These are phyloP conservation scores for Sceloporus tristichus DNA, from an alignment of 2,113 vertebrate genomes.

Conservation along the genomic window DNA sequence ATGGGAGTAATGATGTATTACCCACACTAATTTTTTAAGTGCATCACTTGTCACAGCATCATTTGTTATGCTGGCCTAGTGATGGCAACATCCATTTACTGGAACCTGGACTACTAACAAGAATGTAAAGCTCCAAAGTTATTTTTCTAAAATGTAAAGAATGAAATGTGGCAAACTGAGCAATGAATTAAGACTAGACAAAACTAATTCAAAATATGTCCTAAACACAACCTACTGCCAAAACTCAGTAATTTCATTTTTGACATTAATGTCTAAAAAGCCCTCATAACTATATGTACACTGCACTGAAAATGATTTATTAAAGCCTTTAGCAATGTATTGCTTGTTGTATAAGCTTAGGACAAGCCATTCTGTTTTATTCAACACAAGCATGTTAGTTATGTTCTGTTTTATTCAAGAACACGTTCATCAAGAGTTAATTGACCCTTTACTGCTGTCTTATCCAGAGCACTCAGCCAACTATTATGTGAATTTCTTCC, in stretches of 20 bases:
- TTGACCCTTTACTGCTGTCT: no score
- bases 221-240: slow-evolving; percentile 1
- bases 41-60: not conserved
- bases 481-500: no score
- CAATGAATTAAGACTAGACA: slow-evolving; percentile 24
- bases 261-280: not conserved
- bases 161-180: not conserved
- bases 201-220: slow-evolving; percentile 21
- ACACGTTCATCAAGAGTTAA: no score
- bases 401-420: no score
- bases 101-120: not conserved
- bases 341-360: not conserved
- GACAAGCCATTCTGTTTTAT: not conserved
- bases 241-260: not conserved
- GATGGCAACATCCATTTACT: not conserved
- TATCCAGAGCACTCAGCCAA: no score
- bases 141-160: slow-evolving; percentile 19
- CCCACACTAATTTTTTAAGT: not conserved
- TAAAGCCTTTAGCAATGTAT: not conserved
- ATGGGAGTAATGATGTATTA: not conserved
- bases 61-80: not conserved
- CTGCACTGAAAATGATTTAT: not conserved
- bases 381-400: not conserved
- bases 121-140: slow-evolving; percentile 14
- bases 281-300: not conserved